Evolutionary conservation across 1,140 invertebrate genomes (phyloP).

Genomic region (Littorina saxatilis): DNA sequence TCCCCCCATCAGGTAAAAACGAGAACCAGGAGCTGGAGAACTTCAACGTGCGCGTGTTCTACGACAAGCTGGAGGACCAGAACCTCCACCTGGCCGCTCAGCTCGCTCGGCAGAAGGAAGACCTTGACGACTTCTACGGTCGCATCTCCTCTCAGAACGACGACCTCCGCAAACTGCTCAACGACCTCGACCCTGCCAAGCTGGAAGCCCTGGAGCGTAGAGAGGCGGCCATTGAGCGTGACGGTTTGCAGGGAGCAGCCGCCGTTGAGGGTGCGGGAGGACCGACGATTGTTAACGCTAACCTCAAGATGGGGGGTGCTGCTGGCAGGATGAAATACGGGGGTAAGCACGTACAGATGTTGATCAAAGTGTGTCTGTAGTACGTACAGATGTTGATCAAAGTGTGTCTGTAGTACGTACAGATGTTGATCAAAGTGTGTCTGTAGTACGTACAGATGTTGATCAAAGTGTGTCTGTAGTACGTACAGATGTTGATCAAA

Average conservation of each 20-base stretch:
- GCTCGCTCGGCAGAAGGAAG: constrained; percentile 69
- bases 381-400: no score
- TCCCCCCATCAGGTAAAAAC: constrained; percentile 51
- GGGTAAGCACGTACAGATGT: neutral
- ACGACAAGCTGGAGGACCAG: constrained; percentile 74
- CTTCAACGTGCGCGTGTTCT: constrained; percentile 73
- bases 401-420: no score
- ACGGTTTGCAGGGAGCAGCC: constrained; percentile 53
- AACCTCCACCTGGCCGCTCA: constrained; percentile 73
- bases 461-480: no score
- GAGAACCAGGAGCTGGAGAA: constrained; percentile 65
- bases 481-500: no score
- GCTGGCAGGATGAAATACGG: constrained; percentile 23
- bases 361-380: no score
- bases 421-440: no score
- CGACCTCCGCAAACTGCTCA: constrained; percentile 65
- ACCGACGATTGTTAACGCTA: constrained; percentile 57
- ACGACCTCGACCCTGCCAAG: constrained; percentile 67
- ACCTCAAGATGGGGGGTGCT: constrained; percentile 48
- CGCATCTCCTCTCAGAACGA: constrained; percentile 70
- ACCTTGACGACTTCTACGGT: constrained; percentile 69
- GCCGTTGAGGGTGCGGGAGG: constrained; percentile 31
- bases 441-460: no score
- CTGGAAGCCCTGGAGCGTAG: constrained; percentile 61
- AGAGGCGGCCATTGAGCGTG: constrained; percentile 42